A percentile compares a stretch with the other conserved stretches of the same genome.
phyloP scores from a whole-genome alignment of 2,113 vertebrate species.

The Catharus bicknelli region DNA sequence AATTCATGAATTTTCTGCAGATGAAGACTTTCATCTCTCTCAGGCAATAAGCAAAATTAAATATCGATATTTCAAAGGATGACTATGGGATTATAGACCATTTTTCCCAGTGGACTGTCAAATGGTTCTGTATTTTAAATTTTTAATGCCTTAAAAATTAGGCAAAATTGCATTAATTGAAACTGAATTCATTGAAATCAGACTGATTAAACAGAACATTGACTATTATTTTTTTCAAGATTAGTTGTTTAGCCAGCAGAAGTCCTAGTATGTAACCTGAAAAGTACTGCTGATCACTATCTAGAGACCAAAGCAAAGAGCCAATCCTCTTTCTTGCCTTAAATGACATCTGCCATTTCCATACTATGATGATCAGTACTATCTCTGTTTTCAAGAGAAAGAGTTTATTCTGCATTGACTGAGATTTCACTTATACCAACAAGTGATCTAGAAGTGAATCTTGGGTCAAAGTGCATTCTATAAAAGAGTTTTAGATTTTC shows the following conservation, averaged over 20 bases:
- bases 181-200: not conserved
- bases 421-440: not conserved
- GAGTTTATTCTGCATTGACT: not conserved
- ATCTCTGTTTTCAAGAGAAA: not conserved
- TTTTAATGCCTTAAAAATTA: not conserved
- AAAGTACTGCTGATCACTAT: not conserved
- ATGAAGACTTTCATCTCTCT: not conserved
- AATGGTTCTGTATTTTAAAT: not conserved
- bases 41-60: not conserved
- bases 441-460: not conserved
- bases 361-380: not conserved
- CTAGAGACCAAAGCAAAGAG: not conserved
- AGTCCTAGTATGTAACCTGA: not conserved
- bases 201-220: not conserved
- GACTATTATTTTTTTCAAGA: not conserved
- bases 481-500: not conserved
- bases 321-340: not conserved
- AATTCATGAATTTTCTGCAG: not conserved
- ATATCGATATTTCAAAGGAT: not conserved
- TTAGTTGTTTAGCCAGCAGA: not conserved
- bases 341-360: not conserved
- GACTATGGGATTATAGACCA: not conserved
- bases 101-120: not conserved
- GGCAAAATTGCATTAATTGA: not conserved
- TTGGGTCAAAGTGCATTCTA: not conserved